Conservation (phyloP, 2,113 vertebrate genomes). For the Dipodomys merriami region DNA sequence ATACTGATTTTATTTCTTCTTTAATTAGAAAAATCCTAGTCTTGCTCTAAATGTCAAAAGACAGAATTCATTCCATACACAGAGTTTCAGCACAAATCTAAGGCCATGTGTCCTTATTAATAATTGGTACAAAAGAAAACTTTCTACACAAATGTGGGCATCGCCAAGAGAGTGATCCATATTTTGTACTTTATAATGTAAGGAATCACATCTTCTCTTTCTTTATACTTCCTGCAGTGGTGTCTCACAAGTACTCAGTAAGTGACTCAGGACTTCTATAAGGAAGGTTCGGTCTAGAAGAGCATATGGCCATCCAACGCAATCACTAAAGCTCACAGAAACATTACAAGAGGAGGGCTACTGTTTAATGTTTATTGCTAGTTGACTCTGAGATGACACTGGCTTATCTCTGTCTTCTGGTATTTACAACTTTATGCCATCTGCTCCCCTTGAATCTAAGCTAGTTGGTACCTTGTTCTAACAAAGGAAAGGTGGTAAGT, state of each 20-base stretch:
- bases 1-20: not conserved
- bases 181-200: not conserved
- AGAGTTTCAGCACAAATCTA: not conserved
- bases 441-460: not conserved
- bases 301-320: not conserved
- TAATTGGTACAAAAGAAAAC: not conserved
- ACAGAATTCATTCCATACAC: not conserved
- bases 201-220: not conserved
- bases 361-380: not conserved
- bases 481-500: not conserved
- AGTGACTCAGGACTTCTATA: not conserved
- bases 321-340: not conserved
- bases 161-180: not conserved
- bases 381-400: not conserved
- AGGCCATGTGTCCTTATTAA: not conserved
- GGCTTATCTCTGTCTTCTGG: not conserved
- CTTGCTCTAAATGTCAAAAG: not conserved
- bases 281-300: not conserved
- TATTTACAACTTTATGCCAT: not conserved
- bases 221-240: not conserved
- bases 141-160: not conserved
- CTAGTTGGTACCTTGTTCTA: not conserved
- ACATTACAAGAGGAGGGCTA: not conserved
- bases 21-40: slow-evolving; percentile 8
- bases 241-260: not conserved